Percentiles rank a stretch among this genome's conserved stretches.
These are phyloP conservation scores for Choristoneura rosaceana DNA, from an alignment of 2,888 invertebrate species.

Conservation along the genomic window DNA sequence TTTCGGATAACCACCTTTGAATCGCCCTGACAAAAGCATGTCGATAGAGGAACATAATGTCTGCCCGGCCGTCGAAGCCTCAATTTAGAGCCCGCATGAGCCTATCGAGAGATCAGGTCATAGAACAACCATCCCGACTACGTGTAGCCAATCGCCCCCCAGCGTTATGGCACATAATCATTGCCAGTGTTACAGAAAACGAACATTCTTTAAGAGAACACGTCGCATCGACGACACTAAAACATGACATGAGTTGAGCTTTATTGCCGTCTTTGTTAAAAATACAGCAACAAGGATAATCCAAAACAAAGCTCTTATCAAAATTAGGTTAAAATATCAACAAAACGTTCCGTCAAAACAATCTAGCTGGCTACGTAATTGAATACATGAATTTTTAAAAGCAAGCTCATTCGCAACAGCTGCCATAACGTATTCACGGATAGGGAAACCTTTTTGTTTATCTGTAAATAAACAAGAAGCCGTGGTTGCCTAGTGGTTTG, in stretches of 20 bases:
- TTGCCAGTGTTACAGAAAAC: constrained; percentile 60
- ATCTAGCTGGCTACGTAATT: constrained; percentile 13
- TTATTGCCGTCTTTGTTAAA: constrained; percentile 7
- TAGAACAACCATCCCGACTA: constrained; percentile 53
- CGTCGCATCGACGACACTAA: constrained; percentile 48
- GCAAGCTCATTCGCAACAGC: constrained; percentile 10
- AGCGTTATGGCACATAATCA: constrained; percentile 52
- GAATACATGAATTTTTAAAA: constrained; percentile 27
- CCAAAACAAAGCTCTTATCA: not conserved
- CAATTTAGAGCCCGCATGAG: constrained; percentile 77
- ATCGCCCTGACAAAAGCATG: constrained; percentile 77
- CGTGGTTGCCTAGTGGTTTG: too few relatives aligned
- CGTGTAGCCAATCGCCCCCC: constrained; percentile 27
- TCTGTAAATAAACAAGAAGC: constrained; percentile 44
- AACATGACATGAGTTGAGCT: not conserved
- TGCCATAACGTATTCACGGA: constrained; percentile 19
- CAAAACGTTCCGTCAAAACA: constrained; percentile 12
- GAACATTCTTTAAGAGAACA: constrained; percentile 53
- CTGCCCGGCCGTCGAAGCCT: constrained; percentile 65
- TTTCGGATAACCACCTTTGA: constrained; percentile 77
- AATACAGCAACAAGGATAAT: not conserved
- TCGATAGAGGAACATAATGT: constrained; percentile 78
- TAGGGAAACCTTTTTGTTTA: constrained; percentile 23
- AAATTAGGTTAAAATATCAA: constrained; percentile 7
- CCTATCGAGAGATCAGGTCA: constrained; percentile 61